Evolutionary conservation across 2,113 vertebrate species (phyloP), one percentile per base, ranked within the genome.

Genomic region (Callipepla californica): DNA sequence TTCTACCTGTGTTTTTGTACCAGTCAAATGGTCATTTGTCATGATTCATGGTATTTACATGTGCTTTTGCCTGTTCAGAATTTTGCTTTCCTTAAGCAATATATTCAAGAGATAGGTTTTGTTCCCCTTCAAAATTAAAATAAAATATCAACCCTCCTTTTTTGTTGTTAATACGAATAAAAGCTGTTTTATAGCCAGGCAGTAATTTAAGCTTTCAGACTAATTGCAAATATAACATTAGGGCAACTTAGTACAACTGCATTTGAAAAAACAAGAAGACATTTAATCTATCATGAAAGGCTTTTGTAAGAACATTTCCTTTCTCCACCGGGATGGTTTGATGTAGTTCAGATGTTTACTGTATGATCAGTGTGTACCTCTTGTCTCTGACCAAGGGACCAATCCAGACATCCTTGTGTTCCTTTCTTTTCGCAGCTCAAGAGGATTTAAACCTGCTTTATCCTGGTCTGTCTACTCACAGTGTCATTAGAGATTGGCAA

Each of bases 281-380:
- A 57, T 93, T 85, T 91, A 80, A 78, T 91, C 42, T 88, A 85
- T 63, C 51, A 59, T 87, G 30, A 87, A 89, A 95, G 63, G 59
- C 73, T 92, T 86, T 57, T 58, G 66, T 57, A 68, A 87, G 94
- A 63, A 32, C 20, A 32, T 80, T 85, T 90, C 32, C 51, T 80
- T 79, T 90, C 76, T 96, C 93, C 79, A 81, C 72, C 48, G 30
- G 0, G 79, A 80, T 40, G 78, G 68, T 75, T 70, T 96, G 93
- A 96, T 93, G 69, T 40, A 91, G 61, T 94, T 89, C 94, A 96
- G 93, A 96, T 92, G 91, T 91, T 91, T 96, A 74, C 32, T 89
- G 89, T 17, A 9, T 76, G 23, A 53, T 80, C 85, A 85, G 89
- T 90, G 94, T 91, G 87, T 91, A 80, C 73, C 53, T 93, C 85